Evolutionary conservation across 2,113 vertebrate species (phyloP), one percentile per base, ranked within the genome.

Genomic region (Muscicapa adusta): DNA sequence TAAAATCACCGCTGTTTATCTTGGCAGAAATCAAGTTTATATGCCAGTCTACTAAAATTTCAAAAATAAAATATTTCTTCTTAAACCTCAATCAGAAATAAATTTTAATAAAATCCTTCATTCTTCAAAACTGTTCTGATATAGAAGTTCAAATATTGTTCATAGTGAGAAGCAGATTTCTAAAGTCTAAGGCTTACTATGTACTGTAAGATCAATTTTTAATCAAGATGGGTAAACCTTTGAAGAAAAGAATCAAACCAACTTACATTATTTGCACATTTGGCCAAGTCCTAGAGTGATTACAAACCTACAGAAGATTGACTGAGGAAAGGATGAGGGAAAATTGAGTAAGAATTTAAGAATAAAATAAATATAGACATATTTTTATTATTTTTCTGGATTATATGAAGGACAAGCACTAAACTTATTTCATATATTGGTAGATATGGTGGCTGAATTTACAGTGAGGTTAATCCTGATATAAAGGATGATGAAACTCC

Each of bases 1-100:
- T 93, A 94, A 97, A 98, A 97, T 97, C 82, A 90, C 51, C 9
- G 29, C 91, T 97, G 68, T 97, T 98, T 97, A 68, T 95, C 66
- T 94, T 96, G 86, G 77, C 85, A 96, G 86, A 89, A 96, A 89
- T 36, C 76, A 81, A 94, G 84, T 43, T 91, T 74, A 70, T 93
- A 80, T 93, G 88, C 96, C 85, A 94, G 57, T 93, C 91, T 85
- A 85, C 70, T 94, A 73, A 89, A 82, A 67, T 88, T 91, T 95
- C 84, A 61, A 91, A 63, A 92, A 61, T 93, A 91, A 40, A 89
- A 76, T 91, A 88, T 92, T 95, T 94, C 75, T 96, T 97, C 72
- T 91, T 92, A 96, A 96, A 38, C 53, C 94, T 95, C 95, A 94
- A 31, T 96, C 74, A 94, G 56, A 86, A 70, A 48, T 10, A 93